Evolutionary conservation across 1,140 invertebrate species (phyloP).

Genomic region (Coenobita brevimanus): DNA sequence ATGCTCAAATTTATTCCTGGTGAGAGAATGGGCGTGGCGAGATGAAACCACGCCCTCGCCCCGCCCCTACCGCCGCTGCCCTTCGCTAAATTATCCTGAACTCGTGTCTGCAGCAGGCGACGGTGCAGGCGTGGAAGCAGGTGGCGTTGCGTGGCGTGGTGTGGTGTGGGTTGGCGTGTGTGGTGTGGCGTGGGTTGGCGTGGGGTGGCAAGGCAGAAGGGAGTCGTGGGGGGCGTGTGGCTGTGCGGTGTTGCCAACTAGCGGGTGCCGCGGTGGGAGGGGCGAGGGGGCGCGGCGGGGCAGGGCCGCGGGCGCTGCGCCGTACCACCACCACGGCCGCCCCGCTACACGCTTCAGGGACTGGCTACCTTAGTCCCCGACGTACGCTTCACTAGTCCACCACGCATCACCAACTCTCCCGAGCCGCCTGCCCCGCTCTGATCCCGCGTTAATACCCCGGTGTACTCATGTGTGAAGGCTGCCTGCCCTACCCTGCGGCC

Average conservation of each 20-base stretch:
- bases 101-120: background rate
- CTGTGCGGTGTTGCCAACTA: conserved; percentile 47
- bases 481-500: conserved; percentile 31
- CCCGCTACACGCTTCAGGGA: conserved; percentile 59
- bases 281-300: conserved; percentile 20
- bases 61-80: conserved; percentile 50
- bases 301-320: conserved; percentile 30
- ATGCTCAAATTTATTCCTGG: conserved; percentile 35
- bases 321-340: conserved; percentile 4
- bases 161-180: background rate
- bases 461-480: conserved; percentile 63
- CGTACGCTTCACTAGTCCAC: conserved; percentile 64
- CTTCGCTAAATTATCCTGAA: background rate
- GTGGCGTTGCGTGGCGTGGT: background rate
- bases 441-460: conserved; percentile 61
- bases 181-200: background rate
- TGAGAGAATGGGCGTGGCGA: background rate
- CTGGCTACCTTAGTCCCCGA: conserved; percentile 66
- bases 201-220: background rate
- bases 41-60: background rate
- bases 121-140: background rate
- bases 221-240: conserved; percentile 19
- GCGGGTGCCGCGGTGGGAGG: conserved; percentile 5
- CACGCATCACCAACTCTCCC: conserved; percentile 65
- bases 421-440: conserved; percentile 54